Base-by-base conservation (phyloP, 2,797 vertebrate genomes). In the Rhinella marina region DNA sequence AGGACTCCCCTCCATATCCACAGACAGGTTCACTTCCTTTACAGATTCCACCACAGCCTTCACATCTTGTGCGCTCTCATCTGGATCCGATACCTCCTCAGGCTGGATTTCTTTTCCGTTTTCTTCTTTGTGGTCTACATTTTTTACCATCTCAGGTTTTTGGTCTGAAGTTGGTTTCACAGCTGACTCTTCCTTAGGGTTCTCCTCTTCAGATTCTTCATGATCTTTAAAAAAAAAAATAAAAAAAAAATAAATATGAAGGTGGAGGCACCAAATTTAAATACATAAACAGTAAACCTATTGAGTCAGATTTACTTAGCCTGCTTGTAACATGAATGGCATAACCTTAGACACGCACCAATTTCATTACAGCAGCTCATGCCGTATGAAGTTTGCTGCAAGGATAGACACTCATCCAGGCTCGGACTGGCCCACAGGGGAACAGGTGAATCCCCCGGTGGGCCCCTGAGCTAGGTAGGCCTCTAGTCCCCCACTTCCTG, bases 141-240 rank as follows among this genome's bases (percentile, higher is more conserved):
- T 14, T 54, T 54, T 14, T 6, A 2, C 7, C 6, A 29, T 19
- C 23, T 66, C 62, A 1, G 17, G 0, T 25, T 75, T 29, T 56
- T 21, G 11, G 87, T 86, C 12, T 54, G 41, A 9, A 54, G 41
- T 41, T 5, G 86, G 10, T 41, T 62, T 57, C 61, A 66, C 84
- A 0, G 7, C 64, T 68, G 9, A 29, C n/a, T 88, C 52, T 1
- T 25, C 10, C 75, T 92, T 92, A 41, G 70, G 0, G 0, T 73
- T 64, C n/a, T 92, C 89, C 19, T 93, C 90, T 1, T 76, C 12
- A 0, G 87, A 87, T 14, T 85, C 83, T 14, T 85, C 83, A 85
- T 0, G 91, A 68, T 92, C 92, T 94, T 82, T 21, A 68, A 16
- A 56, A 29, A 70, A n/a, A n/a, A n/a, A n/a, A n/a, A n/a, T n/a